phyloP scores from a whole-genome alignment of 2,113 vertebrate genomes.

The Alaudala cheleensis region DNA sequence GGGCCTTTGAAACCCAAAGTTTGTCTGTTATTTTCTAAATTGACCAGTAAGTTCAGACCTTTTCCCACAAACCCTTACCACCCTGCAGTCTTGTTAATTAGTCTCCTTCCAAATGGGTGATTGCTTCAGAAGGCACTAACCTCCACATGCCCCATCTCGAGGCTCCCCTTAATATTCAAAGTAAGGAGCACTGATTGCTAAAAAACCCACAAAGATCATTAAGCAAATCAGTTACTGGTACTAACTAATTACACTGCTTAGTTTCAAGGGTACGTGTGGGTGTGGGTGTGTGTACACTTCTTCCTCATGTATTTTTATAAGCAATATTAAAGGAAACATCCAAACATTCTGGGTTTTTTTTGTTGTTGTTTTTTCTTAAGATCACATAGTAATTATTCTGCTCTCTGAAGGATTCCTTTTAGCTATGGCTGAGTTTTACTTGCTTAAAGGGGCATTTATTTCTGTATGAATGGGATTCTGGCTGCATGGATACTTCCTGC shows the following conservation, averaged over 20 bases:
- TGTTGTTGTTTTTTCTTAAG: background rate
- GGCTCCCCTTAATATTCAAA: background rate
- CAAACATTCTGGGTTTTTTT: background rate
- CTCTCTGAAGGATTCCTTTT: background rate
- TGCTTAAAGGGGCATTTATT: background rate
- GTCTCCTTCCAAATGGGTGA: background rate
- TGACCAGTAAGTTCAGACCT: background rate
- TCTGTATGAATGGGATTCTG: background rate
- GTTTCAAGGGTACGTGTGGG: background rate
- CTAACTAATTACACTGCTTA: background rate
- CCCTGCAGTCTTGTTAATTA: background rate
- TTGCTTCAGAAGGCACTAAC: background rate
- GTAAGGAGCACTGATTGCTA: background rate
- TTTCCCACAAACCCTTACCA: background rate
- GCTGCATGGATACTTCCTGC: background rate
- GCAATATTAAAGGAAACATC: background rate
- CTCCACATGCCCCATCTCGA: fast-evolving
- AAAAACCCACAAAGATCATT: background rate
- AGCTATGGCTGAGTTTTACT: background rate
- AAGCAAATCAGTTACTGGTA: background rate
- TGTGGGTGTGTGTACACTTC: fast-evolving
- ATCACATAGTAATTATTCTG: background rate
- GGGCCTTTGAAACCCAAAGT: background rate
- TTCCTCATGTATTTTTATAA: background rate
- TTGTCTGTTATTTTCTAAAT: background rate